phyloP scores from a whole-genome alignment of 2,888 invertebrate genomes.

The Eristalis pertinax region DNA sequence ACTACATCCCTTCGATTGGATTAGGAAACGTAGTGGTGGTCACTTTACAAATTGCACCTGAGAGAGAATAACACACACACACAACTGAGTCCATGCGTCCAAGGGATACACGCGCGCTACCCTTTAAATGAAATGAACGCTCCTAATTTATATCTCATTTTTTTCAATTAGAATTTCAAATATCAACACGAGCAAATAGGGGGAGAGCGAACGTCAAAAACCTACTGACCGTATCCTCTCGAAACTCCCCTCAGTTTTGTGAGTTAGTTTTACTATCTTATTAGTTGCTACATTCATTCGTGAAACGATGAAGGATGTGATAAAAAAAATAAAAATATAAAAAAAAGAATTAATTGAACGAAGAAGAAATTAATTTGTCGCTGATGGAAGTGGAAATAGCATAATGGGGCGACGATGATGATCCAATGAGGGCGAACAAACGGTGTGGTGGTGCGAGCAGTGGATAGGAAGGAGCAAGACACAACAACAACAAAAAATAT shows the following conservation, averaged over 20 bases:
- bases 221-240: slow-evolving; percentile 55
- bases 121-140: slow-evolving; percentile 60
- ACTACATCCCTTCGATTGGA: slow-evolving; percentile 26
- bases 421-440: slow-evolving; percentile 44
- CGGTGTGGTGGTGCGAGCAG: neutral
- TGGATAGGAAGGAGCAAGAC: neutral
- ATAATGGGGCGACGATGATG: slow-evolving; percentile 16
- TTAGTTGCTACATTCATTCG: slow-evolving; percentile 60
- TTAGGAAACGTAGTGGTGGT: slow-evolving; percentile 63
- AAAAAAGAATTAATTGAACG: slow-evolving; percentile 11
- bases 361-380: slow-evolving; percentile 63
- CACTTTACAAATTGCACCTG: slow-evolving; percentile 70
- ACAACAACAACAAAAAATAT: neutral
- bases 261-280: slow-evolving; percentile 45
- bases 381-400: slow-evolving; percentile 28
- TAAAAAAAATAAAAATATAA: slow-evolving; percentile 32
- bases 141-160: slow-evolving; percentile 53
- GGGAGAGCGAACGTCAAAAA: slow-evolving; percentile 7
- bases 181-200: neutral
- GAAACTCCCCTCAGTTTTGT: slow-evolving; percentile 48
- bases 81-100: neutral
- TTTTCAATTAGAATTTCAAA: slow-evolving; percentile 71
- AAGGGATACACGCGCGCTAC: slow-evolving; percentile 40
- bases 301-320: slow-evolving; percentile 35
- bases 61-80: slow-evolving; percentile 17